phyloP scores from a whole-genome alignment of 1,140 invertebrate genomes.

The Whitmania pigra region DNA sequence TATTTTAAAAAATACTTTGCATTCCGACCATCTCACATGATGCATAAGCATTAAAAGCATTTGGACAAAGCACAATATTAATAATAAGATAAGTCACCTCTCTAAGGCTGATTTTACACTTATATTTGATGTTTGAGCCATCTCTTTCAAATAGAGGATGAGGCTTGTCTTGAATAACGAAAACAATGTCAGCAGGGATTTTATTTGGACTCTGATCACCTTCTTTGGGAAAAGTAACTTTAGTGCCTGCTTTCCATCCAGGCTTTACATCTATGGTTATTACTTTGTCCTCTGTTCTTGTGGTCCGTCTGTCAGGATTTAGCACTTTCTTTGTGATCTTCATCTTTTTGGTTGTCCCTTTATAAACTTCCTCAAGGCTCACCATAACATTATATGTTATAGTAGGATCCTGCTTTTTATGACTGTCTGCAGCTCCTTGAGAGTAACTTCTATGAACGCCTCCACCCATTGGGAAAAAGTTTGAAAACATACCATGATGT shows the following conservation, averaged over 20 bases:
- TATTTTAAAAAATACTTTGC: constrained; percentile 9
- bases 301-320: constrained; percentile 50
- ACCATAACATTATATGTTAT: constrained; percentile 95
- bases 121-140: constrained; percentile 78
- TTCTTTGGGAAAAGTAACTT: constrained; percentile 51
- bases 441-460: constrained; percentile 18
- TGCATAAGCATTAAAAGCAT: too few species aligned
- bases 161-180: constrained; percentile 93
- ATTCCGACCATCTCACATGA: too few species aligned
- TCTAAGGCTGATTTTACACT: constrained; percentile 74
- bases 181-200: constrained; percentile 90
- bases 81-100: constrained; percentile 51
- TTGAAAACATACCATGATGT: constrained; percentile 26
- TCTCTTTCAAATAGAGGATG: constrained; percentile 87
- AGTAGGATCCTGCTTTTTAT: constrained; percentile 71
- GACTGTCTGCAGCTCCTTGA: constrained; percentile 22
- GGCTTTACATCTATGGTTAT: constrained; percentile 63
- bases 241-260: constrained; percentile 49
- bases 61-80: not conserved
- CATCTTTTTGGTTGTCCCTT: constrained; percentile 68
- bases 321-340: constrained; percentile 66
- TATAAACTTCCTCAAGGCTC: constrained; percentile 69
- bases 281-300: constrained; percentile 58
- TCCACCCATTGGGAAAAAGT: constrained; percentile 18
- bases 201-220: constrained; percentile 65